phyloP scores from a whole-genome alignment of 2,888 invertebrate species.

The Ametastegia equiseti region DNA sequence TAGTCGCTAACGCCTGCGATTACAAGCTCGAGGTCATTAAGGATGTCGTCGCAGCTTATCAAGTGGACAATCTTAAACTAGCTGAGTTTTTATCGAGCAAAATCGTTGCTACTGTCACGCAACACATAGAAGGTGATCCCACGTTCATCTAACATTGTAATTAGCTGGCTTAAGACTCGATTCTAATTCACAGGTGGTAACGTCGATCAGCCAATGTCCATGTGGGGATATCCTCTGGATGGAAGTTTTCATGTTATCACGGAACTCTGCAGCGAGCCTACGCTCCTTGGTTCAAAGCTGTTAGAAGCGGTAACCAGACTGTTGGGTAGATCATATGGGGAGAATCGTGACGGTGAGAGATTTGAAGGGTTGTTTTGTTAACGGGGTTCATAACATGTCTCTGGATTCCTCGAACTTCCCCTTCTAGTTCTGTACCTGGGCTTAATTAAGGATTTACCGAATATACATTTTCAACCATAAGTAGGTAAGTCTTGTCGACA shows the following conservation, averaged over 20 bases:
- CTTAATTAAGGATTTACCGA: too few relatives aligned
- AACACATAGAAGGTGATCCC: constrained; percentile 66
- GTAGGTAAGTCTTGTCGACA: too few relatives aligned
- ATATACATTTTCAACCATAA: too few relatives aligned
- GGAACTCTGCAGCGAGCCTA: constrained; percentile 77
- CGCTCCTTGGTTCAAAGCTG: constrained; percentile 77
- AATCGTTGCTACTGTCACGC: constrained; percentile 76
- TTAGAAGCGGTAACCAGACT: constrained; percentile 71
- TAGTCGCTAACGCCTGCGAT: constrained; percentile 77
- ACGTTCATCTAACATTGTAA: not conserved
- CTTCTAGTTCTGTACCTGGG: too few relatives aligned
- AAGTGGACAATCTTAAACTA: constrained; percentile 78
- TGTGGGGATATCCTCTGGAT: constrained; percentile 80
- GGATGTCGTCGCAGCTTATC: constrained; percentile 79
- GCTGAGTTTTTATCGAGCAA: constrained; percentile 82
- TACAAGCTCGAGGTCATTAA: constrained; percentile 80
- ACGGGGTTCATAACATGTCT: too few relatives aligned
- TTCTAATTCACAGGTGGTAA: constrained; percentile 56
- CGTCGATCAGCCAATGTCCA: constrained; percentile 65
- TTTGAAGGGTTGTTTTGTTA: not conserved
- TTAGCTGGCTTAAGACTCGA: constrained; percentile 3
- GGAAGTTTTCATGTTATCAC: constrained; percentile 77
- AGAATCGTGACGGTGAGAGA: constrained; percentile 64
- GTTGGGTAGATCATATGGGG: constrained; percentile 65
- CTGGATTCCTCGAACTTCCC: too few relatives aligned